Base-by-base conservation (phyloP, 2,888 invertebrate species). In the Nebria brevicollis region DNA sequence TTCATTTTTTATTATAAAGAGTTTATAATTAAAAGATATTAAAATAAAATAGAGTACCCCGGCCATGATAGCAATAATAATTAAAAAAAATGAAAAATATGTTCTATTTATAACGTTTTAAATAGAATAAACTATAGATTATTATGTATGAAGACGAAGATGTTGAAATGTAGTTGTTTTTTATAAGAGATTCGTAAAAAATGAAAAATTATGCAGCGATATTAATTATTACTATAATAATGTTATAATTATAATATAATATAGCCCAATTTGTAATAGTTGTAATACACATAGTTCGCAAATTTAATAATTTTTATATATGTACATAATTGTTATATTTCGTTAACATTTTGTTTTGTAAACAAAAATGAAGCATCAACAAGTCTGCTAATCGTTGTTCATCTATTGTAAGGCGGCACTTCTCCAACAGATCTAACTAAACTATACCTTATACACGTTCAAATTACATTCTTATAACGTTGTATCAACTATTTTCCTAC, bases 51-150 rank as follows among this genome's bases (percentile, higher is more conserved):
- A 79, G 79, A 75, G 72, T 70, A 84, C 86, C 87, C 86, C 87
- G 86, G 87, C 86, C 87, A 87, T 85, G 85, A 88, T 88, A 88
- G 88, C 88, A 88, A 88, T 88, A 88, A 88, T 86, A 79, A 82
- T 83, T 84, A 54, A 54, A 54, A 54, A 54, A 54, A 54, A 43
- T 43, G 8, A 11, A 54, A 54, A 54, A 54, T 54, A 54, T 54
- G 54, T 54, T 84, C 83, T 83, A 84, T 84, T 84, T 84, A 85
- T 83, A 82, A 72, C 65, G 66, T 77, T 81, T 80, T 77, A 81
- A 81, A 81, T 81, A 81, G 81, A 77, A 81, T 81, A 81, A 77
- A 77, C 77, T 77, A 72, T 81, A 81, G 76, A 81, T 77, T 73
- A 73, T 42, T 77, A 76, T 80, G 74, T 54, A 54, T 81, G 81